phyloP scores from a whole-genome alignment of 2,888 invertebrate genomes.

The Protodeltote pygarga region DNA sequence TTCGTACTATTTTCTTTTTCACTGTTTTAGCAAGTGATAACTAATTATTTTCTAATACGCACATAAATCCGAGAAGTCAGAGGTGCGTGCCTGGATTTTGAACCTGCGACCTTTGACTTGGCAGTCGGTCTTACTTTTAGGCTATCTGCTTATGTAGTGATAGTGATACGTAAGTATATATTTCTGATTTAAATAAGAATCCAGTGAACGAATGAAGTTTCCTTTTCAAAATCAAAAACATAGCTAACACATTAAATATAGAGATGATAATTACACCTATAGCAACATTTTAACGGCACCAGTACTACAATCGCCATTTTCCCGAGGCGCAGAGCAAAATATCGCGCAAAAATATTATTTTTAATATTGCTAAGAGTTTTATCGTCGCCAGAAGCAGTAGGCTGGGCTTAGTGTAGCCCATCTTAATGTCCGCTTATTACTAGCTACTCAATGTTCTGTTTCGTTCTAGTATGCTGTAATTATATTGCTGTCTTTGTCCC shows the following conservation, averaged over 20 bases:
- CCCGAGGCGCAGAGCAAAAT: constrained; percentile 61
- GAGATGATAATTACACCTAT: constrained; percentile 1
- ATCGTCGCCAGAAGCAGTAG: constrained; percentile 63
- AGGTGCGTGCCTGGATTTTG: too few relatives aligned
- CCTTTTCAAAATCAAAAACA: neutral
- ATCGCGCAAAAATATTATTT: constrained; percentile 51
- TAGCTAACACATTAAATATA: neutral
- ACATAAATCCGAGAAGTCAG: too few relatives aligned
- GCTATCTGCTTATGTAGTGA: too few relatives aligned
- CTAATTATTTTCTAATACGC: too few relatives aligned
- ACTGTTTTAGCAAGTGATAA: too few relatives aligned
- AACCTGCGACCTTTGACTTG: too few relatives aligned
- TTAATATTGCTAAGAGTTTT: constrained; percentile 59
- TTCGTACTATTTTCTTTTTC: too few relatives aligned
- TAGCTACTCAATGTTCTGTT: constrained; percentile 28
- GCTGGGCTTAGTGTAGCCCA: constrained; percentile 51
- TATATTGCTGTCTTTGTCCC: constrained; percentile 14
- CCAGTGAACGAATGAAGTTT: neutral
- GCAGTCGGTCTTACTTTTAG: too few relatives aligned
- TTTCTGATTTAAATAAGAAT: too few relatives aligned
- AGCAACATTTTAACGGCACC: constrained; percentile 38
- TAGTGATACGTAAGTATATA: too few relatives aligned
- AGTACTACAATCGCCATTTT: constrained; percentile 49
- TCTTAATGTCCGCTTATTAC: constrained; percentile 56
- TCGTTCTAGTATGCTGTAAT: constrained; percentile 2